These are phyloP conservation scores for Dynastes tityus DNA, from an alignment of 2,888 invertebrate species.

Conservation along the genomic window DNA sequence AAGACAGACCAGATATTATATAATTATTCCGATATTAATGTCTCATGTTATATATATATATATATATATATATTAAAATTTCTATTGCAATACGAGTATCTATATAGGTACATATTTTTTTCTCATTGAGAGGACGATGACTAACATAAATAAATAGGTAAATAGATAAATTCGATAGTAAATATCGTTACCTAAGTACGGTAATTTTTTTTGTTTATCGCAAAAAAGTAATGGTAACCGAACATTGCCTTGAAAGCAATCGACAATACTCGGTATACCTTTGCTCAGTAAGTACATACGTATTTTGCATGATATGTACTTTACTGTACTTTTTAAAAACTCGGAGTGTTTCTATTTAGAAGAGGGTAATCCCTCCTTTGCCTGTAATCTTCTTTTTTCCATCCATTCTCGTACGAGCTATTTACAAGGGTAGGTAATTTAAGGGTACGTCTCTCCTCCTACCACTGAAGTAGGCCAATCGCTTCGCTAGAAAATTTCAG, in stretches of 20 bases:
- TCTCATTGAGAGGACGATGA: neutral
- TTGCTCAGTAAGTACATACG: too few species aligned
- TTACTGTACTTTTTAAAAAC: too few species aligned
- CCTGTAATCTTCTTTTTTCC: slow-evolving; percentile 39
- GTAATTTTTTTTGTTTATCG: neutral
- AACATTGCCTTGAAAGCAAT: too few species aligned
- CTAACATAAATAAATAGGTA: slow-evolving; percentile 4
- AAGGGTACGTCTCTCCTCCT: slow-evolving; percentile 40
- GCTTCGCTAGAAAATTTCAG: slow-evolving; percentile 25
- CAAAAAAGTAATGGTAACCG: neutral
- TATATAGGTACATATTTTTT: neutral
- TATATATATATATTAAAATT: neutral
- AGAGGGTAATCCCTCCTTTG: too few species aligned
- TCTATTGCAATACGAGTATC: neutral
- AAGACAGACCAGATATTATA: neutral
- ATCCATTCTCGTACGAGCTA: slow-evolving; percentile 38
- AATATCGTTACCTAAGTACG: neutral
- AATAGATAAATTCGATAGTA: neutral
- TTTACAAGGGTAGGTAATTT: slow-evolving; percentile 32
- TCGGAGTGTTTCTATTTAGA: too few species aligned
- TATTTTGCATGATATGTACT: too few species aligned
- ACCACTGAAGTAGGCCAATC: slow-evolving; percentile 38
- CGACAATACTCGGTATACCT: too few species aligned
- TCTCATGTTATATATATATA: neutral
- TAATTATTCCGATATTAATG: slow-evolving; percentile 10